These are phyloP conservation scores for Calameuta pallipes DNA, from an alignment of 2,888 invertebrate species.

Conservation along the genomic window DNA sequence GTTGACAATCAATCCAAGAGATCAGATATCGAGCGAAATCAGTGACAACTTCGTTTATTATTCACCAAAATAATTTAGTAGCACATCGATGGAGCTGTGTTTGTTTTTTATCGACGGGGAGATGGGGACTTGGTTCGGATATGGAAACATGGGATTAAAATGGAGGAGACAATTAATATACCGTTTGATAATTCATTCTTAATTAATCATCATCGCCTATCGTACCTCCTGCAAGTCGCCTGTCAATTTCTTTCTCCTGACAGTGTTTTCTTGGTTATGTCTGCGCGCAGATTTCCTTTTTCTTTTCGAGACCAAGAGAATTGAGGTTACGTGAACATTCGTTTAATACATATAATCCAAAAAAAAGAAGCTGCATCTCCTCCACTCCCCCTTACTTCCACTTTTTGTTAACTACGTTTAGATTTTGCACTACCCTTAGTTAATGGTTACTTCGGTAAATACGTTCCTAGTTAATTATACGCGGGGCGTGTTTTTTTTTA, in stretches of 20 bases:
- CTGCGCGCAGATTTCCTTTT: too few relatives aligned
- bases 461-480: constrained; percentile 16
- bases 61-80: constrained; percentile 56
- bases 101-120: neutral
- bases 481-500: neutral
- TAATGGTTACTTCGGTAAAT: constrained; percentile 38
- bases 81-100: constrained; percentile 45
- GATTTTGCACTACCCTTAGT: constrained; percentile 36
- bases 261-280: neutral
- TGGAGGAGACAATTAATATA: constrained; percentile 28
- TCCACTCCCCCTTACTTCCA: neutral
- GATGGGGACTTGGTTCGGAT: neutral
- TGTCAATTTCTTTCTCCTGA: constrained; percentile 2
- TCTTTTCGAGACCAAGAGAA: neutral
- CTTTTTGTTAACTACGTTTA: constrained; percentile 34
- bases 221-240: constrained; percentile 10
- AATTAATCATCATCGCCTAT: constrained; percentile 38
- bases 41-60: constrained; percentile 55
- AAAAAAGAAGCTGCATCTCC: neutral
- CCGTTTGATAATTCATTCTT: constrained; percentile 38
- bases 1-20: neutral
- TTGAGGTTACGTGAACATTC: neutral
- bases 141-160: constrained; percentile 26
- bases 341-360: neutral
- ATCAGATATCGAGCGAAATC: constrained; percentile 21